Evolutionary conservation across 2,113 vertebrate genomes (phyloP), one percentile per base, ranked within the genome.

Genomic region (Dicentrarchus labrax): DNA sequence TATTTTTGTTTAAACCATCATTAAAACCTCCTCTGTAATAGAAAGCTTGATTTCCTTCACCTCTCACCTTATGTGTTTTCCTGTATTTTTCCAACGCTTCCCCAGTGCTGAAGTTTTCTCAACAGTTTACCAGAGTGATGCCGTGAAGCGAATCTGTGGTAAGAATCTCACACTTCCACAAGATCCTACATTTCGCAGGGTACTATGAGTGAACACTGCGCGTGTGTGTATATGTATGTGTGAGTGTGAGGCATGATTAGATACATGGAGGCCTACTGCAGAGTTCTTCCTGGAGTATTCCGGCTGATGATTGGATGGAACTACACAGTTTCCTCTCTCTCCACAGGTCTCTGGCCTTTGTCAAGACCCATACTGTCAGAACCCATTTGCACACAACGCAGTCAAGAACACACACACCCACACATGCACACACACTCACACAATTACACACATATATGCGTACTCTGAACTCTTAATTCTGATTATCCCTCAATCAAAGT

Each of bases 341-440:
- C 83, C 56, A 70, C 82, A 82, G 84, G 84, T 82, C 54, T 22
- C 82, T 92, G 86, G 82, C 80, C 78, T 86, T 86, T 88, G 59
- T 85, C 87, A 88, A 77, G 62, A 74, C 71, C 72, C 30, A 59
- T n/a, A 6, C 71, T 74, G 85, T 92, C 85, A 89, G 41, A 65
- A 80, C 7, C 19, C 41, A 83, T 85, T 87, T 84, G 66, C 21
- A 41, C 69, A 45, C 19, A 47, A 48, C 4, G 0, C 7, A 75
- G 30, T 87, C 48, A 69, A 53, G 38, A 47, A 11, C 9, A 21
- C 8, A 21, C 78, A 54, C 45, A 13, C n/a, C 43, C 47, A 64
- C 36, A 47, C 11, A 21, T 61, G 48, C 38, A 17, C 30, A 43
- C 47, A 73, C 38, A 43, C 24, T 48, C 1, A 8, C 48, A 57